Percentiles rank a stretch among this genome's conserved stretches.
These are phyloP conservation scores for Cheilosia impressa DNA, from an alignment of 2,888 invertebrate genomes.

Conservation along the genomic window DNA sequence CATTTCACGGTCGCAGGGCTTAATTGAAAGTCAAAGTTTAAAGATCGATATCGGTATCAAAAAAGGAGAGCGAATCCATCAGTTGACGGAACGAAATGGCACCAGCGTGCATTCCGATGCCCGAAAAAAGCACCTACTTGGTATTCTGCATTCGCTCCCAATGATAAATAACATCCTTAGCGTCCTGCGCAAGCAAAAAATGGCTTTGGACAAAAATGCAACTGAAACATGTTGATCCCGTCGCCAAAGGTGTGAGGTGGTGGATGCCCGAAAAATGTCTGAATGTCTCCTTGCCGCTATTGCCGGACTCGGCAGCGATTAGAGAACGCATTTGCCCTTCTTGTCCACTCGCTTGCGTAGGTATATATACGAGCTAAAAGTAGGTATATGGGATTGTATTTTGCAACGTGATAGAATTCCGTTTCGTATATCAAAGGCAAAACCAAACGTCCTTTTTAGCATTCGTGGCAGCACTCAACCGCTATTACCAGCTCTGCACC, in stretches of 20 bases:
- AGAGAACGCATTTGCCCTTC: slow-evolving; percentile 7
- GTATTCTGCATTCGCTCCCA: slow-evolving; percentile 58
- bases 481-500: slow-evolving; percentile 45
- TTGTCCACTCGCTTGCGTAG: background rate
- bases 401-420: slow-evolving; percentile 67
- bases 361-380: background rate
- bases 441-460: slow-evolving; percentile 45
- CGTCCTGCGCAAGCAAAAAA: slow-evolving; percentile 30
- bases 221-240: slow-evolving; percentile 37
- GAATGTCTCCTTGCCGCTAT: slow-evolving; percentile 11
- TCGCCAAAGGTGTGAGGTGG: slow-evolving; percentile 53
- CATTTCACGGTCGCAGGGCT: slow-evolving; percentile 67
- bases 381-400: slow-evolving; percentile 49
- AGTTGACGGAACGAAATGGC: slow-evolving; percentile 15
- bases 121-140: slow-evolving; percentile 46
- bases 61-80: slow-evolving; percentile 6
- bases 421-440: slow-evolving; percentile 18
- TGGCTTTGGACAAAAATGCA: slow-evolving; percentile 23
- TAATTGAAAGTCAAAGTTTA: slow-evolving; percentile 75
- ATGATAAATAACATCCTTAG: slow-evolving; percentile 61
- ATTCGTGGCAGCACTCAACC: slow-evolving; percentile 52
- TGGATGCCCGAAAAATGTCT: slow-evolving; percentile 39
- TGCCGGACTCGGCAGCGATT: slow-evolving; percentile 23
- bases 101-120: background rate
- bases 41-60: slow-evolving; percentile 64